Evolutionary conservation across 2,888 invertebrate genomes (phyloP), one percentile per base, ranked within the genome.

Genomic region (Lepidochrysops patricia): DNA sequence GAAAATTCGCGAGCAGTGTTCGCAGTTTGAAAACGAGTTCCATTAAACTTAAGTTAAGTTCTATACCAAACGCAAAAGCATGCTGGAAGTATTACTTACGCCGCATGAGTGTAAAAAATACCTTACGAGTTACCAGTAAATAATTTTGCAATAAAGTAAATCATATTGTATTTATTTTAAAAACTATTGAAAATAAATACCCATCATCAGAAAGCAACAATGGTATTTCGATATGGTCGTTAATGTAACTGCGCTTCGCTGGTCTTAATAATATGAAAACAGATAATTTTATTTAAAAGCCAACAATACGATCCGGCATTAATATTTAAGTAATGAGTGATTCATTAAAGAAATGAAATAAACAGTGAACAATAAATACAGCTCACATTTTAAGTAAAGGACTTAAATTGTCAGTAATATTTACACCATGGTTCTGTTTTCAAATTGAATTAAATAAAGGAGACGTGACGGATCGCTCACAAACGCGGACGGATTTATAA

Each of bases 381-480:
- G 43, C 43, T 43, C 19, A 9, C 6, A 19, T 19, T 19, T 43
- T 43, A 19, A 19, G 43, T 19, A 19, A 43, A 19, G 15, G 7
- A 43, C 19, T 43, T 9, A 9, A 43, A 43, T 43, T 43, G 19
- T 43, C 19, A 43, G 43, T 43, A 43, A 43, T 50, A 26, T 50
- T 50, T 26, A 50, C 49, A 25, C 49, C n/a, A 26, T n/a, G 49
- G 25, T 26, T 6, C 43, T 43, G 19, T 19, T 19, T 19, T 43
- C 49, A 26, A 50, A 50, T 50, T 50, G 49, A 50, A 26, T 50
- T 26, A 50, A 50, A 50, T 50, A 50, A n/a, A 26, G 49, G 49
- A n/a, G n/a, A 50, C n/a, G 26, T 50, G 49, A 50, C 49, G 13
- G 49, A 50, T 50, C 26, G 49, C 26, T 13, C 6, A 26, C 49